Percentiles rank a stretch among this genome's conserved stretches.
These are phyloP conservation scores for Tipula confusa DNA, from an alignment of 2,888 invertebrate species.

Conservation along the genomic window DNA sequence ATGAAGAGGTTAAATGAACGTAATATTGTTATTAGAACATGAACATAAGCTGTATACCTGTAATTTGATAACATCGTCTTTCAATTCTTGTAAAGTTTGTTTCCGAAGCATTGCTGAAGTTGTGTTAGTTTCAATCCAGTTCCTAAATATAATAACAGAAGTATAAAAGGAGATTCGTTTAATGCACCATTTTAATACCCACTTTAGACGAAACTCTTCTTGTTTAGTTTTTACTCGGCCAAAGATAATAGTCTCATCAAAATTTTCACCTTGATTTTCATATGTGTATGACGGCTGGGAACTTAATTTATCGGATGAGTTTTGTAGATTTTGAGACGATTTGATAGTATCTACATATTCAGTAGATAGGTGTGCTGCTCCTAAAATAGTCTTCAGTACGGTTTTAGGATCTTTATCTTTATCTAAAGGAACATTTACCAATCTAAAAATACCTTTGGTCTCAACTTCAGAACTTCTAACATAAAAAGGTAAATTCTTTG, in stretches of 20 bases:
- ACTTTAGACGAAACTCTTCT: neutral
- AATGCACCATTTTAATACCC: neutral
- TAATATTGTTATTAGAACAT: neutral
- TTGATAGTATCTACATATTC: slow-evolving; percentile 74
- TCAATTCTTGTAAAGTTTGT: slow-evolving; percentile 60
- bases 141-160: slow-evolving; percentile 47
- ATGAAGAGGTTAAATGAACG: neutral
- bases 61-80: slow-evolving; percentile 65
- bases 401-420: slow-evolving; percentile 66
- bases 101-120: slow-evolving; percentile 61
- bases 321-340: slow-evolving; percentile 37
- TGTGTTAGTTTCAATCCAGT: slow-evolving; percentile 71
- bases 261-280: neutral
- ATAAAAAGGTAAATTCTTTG: slow-evolving; percentile 71
- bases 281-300: slow-evolving; percentile 26
- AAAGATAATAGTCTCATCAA: neutral
- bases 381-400: slow-evolving; percentile 66
- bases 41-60: neutral
- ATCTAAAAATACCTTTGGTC: slow-evolving; percentile 59
- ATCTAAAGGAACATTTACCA: slow-evolving; percentile 69
- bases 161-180: too few relatives aligned
- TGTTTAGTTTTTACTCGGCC: neutral
- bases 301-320: neutral
- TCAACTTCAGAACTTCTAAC: slow-evolving; percentile 53
- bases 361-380: slow-evolving; percentile 80